These are phyloP conservation scores for Strigops habroptila DNA, from an alignment of 2,113 vertebrate genomes.

Conservation along the genomic window DNA sequence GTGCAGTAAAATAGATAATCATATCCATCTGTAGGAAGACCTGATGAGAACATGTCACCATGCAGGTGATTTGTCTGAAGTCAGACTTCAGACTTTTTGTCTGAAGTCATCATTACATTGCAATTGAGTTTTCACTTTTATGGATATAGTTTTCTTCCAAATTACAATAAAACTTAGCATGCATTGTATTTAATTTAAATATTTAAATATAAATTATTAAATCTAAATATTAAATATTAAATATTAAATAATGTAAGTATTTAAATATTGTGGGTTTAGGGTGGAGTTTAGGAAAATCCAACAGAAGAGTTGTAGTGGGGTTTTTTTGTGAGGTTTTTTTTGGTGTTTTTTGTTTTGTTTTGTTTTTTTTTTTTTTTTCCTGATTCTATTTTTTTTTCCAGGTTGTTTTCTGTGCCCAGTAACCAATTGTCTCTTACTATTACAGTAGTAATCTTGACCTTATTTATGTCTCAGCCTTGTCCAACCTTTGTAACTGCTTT, in stretches of 20 bases:
- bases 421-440: background rate
- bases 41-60: background rate
- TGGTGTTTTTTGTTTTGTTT: too few species aligned
- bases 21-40: background rate
- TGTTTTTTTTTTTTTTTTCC: background rate
- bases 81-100: background rate
- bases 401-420: background rate
- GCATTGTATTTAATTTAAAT: background rate
- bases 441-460: background rate
- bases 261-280: background rate
- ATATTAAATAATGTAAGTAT: background rate
- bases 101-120: background rate
- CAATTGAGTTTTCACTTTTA: background rate
- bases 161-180: background rate
- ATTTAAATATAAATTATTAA: too few species aligned
- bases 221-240: too few species aligned
- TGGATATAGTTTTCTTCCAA: background rate
- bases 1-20: background rate
- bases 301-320: background rate
- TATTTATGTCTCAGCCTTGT: background rate
- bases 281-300: background rate
- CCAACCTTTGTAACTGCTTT: background rate
- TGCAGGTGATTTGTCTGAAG: background rate
- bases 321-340: background rate
- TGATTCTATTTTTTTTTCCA: background rate